Conservation (phyloP, 2,797 vertebrate species). For the Geotrypetes seraphini region DNA sequence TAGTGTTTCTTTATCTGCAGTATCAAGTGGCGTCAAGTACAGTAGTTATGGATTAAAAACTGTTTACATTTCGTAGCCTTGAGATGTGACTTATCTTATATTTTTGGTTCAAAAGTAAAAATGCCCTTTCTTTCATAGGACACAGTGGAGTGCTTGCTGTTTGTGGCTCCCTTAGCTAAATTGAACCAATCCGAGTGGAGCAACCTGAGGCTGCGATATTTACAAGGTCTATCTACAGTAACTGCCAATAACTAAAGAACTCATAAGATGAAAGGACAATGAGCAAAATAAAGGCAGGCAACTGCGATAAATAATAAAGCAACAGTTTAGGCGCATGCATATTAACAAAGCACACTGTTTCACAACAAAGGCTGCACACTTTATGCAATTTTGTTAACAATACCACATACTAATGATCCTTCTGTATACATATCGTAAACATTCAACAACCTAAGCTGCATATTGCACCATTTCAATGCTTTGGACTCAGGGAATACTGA, state of each 20-base stretch:
- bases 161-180: conserved; percentile 39
- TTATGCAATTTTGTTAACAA: conserved; percentile 58
- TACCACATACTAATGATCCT: conserved; percentile 66
- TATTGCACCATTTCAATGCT: too few relatives aligned
- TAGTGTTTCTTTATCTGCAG: conserved; percentile 50
- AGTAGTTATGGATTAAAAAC: conserved; percentile 57
- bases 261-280: conserved; percentile 52
- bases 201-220: conserved; percentile 52
- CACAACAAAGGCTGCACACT: conserved; percentile 69
- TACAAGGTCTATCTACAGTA: conserved; percentile 65
- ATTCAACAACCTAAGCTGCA: too few relatives aligned
- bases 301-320: conserved; percentile 57
- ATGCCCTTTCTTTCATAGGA: conserved; percentile 49
- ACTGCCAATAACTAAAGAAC: conserved; percentile 45
- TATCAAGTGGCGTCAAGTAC: conserved; percentile 60
- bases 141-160: conserved; percentile 39
- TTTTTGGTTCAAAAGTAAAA: conserved; percentile 67
- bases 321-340: conserved; percentile 67
- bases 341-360: conserved; percentile 64
- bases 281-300: conserved; percentile 51
- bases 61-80: conserved; percentile 51
- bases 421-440: conserved; percentile 54
- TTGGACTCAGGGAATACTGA: too few relatives aligned
- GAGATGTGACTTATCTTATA: conserved; percentile 36
- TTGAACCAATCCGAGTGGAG: conserved; percentile 44